Conservation (phyloP, 2,888 invertebrate species). For the Callyntrura sp. region DNA sequence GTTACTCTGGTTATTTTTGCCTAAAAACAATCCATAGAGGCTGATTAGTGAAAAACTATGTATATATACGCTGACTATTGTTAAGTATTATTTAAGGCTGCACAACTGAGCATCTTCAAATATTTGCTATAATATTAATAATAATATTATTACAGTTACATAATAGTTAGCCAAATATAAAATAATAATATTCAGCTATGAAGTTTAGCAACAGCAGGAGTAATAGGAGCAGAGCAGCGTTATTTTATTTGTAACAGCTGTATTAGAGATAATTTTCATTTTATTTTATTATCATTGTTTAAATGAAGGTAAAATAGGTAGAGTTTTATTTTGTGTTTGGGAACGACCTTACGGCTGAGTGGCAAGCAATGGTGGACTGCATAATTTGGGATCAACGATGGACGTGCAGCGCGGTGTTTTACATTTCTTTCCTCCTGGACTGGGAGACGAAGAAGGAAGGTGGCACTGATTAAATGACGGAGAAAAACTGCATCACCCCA, state of each 20-base stretch:
- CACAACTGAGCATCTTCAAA: constrained; percentile 43
- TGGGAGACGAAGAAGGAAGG: background rate
- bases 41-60: constrained; percentile 37
- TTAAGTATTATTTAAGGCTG: constrained; percentile 42
- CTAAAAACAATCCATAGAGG: constrained; percentile 9
- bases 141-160: background rate
- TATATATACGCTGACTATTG: background rate
- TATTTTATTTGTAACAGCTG: background rate
- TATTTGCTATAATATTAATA: constrained; percentile 3
- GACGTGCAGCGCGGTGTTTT: background rate
- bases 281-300: background rate
- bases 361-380: constrained; percentile 56
- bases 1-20: constrained; percentile 25
- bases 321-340: constrained; percentile 33
- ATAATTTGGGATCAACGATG: constrained; percentile 35
- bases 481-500: too few relatives aligned
- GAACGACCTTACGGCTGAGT: constrained; percentile 59
- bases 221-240: background rate
- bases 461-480: background rate
- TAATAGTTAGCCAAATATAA: background rate
- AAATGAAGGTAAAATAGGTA: background rate
- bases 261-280: too few relatives aligned
- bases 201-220: background rate
- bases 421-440: background rate
- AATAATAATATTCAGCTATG: constrained; percentile 11